Evolutionary conservation across 2,797 vertebrate genomes (phyloP).

Genomic region (Alosa sapidissima): DNA sequence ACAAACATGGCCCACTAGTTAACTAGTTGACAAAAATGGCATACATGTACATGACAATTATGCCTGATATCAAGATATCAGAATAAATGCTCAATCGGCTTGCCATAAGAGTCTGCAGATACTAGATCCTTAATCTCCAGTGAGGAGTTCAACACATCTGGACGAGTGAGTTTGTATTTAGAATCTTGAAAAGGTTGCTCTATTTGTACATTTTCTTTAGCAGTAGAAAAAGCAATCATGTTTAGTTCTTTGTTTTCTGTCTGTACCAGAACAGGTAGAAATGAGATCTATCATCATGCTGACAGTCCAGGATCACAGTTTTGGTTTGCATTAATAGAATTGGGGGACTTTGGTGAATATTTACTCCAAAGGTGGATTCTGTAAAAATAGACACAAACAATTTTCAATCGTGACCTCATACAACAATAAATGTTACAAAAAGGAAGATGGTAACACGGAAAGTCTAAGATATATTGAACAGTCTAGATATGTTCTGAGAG

Average conservation of each 20-base stretch:
- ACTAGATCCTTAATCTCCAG: constrained; percentile 42
- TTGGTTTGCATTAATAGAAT: background rate
- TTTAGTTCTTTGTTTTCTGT: constrained; percentile 43
- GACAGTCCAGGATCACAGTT: constrained; percentile 46
- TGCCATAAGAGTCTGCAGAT: constrained; percentile 50
- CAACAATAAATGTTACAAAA: background rate
- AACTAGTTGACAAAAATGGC: too few species aligned
- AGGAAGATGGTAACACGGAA: background rate
- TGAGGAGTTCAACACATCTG: background rate
- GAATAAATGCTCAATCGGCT: too few species aligned
- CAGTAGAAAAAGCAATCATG: constrained; percentile 44
- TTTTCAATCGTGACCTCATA: background rate
- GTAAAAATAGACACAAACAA: constrained; percentile 32
- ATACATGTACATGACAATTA: too few species aligned
- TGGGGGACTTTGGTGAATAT: constrained; percentile 43
- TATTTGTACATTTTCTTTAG: fast-evolving
- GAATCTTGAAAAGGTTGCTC: constrained; percentile 46
- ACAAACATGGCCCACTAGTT: too few species aligned
- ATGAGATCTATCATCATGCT: constrained; percentile 48
- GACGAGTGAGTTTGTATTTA: constrained; percentile 51
- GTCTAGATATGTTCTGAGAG: too few species aligned
- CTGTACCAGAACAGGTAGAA: constrained; percentile 64
- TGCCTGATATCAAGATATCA: too few species aligned
- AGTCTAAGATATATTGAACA: too few species aligned
- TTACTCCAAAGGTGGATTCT: constrained; percentile 45